Evolutionary conservation across 2,888 invertebrate genomes (phyloP).

Genomic region (Lycocerus yunnanus): DNA sequence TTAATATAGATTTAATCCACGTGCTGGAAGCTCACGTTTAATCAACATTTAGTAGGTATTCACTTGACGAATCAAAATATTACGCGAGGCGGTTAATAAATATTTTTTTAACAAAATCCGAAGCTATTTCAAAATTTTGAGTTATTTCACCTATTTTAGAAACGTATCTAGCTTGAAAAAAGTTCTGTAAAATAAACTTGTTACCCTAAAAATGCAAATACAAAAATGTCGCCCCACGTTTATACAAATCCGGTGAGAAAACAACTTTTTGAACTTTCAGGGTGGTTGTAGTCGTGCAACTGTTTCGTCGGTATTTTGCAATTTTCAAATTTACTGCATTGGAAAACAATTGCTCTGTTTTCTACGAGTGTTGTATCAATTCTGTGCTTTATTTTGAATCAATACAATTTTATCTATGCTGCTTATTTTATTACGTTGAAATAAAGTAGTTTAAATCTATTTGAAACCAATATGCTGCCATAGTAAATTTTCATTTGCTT

Average conservation of each 20-base stretch:
- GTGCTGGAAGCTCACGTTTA: neutral
- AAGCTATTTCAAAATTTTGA: no score
- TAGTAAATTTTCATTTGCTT: neutral
- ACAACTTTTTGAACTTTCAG: neutral
- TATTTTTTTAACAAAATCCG: no score
- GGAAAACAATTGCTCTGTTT: neutral
- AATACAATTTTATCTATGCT: neutral
- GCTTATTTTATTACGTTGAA: neutral
- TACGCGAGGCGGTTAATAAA: no score
- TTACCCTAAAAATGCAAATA: neutral
- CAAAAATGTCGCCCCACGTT: neutral
- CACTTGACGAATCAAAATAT: neutral
- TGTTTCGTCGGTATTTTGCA: neutral
- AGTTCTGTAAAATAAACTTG: neutral
- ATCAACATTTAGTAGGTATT: neutral
- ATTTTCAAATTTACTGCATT: neutral
- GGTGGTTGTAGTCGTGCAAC: neutral
- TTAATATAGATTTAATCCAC: neutral
- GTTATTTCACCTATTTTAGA: neutral
- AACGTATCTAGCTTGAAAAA: neutral
- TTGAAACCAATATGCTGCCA: neutral
- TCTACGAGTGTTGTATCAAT: neutral
- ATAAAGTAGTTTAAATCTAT: neutral
- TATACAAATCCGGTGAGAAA: neutral
- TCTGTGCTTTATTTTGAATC: neutral